Conservation (phyloP, 2,113 vertebrate species). For the Morone saxatilis region DNA sequence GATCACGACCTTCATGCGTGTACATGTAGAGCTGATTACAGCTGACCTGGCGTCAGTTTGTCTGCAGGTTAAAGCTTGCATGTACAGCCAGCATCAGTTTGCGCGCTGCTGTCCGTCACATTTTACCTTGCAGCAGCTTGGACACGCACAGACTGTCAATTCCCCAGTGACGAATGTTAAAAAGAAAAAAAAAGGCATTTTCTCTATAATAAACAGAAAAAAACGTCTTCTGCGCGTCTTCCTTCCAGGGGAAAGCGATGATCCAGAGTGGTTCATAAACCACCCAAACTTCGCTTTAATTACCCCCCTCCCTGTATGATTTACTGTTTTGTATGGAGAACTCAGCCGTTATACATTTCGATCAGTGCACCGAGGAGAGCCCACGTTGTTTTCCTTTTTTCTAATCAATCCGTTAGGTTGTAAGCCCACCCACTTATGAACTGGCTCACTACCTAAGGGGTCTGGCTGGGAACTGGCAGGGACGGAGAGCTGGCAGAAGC, state of each 20-base stretch:
- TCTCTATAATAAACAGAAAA: neutral
- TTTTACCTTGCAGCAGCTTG: conserved; percentile 42
- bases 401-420: conserved; percentile 54
- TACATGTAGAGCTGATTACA: neutral
- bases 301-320: neutral
- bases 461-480: conserved; percentile 47
- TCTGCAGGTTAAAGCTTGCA: neutral
- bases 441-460: conserved; percentile 42
- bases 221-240: neutral
- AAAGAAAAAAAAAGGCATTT: neutral
- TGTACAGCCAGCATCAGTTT: conserved; percentile 17
- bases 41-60: neutral
- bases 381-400: conserved; percentile 19
- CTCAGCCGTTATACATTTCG: neutral
- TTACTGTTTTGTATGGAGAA: neutral
- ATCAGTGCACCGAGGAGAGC: conserved; percentile 29
- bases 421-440: conserved; percentile 75
- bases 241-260: neutral
- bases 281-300: conserved; percentile 18
- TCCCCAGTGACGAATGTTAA: neutral
- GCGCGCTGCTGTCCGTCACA: conserved; percentile 68
- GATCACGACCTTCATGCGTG: neutral
- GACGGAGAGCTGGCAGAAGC: conserved; percentile 52
- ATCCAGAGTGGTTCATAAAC: neutral
- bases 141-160: conserved; percentile 29